Evolutionary conservation across 2,888 invertebrate genomes (phyloP).

Genomic region (Dicyrtoma fusca): DNA sequence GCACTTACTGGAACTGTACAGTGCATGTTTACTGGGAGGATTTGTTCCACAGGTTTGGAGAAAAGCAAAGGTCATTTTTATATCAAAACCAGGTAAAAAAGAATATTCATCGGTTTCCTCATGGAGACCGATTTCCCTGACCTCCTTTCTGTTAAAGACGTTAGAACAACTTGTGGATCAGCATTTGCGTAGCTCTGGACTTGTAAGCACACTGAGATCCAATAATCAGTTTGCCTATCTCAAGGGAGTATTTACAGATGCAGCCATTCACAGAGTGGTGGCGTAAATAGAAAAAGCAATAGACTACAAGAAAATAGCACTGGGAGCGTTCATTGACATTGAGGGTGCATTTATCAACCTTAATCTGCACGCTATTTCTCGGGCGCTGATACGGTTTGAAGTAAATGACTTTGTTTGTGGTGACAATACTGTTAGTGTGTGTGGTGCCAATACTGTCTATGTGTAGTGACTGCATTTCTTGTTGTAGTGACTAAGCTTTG

Average conservation of each 20-base stretch:
- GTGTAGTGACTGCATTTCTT: too few species aligned
- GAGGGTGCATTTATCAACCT: constrained; percentile 56
- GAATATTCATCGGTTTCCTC: constrained; percentile 28
- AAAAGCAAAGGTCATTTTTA: constrained; percentile 25
- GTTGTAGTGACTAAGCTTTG: too few species aligned
- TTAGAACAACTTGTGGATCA: constrained; percentile 39
- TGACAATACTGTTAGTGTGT: too few species aligned
- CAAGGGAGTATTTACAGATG: constrained; percentile 33
- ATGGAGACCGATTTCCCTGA: constrained; percentile 43
- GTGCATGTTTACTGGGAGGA: constrained; percentile 19
- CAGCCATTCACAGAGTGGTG: constrained; percentile 33
- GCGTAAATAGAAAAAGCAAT: constrained; percentile 15
- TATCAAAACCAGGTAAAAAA: constrained; percentile 41
- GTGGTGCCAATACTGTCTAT: too few species aligned
- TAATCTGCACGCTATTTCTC: constrained; percentile 19
- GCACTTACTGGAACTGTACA: neutral
- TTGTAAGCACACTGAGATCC: neutral
- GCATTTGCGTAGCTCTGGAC: neutral
- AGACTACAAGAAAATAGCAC: constrained; percentile 31
- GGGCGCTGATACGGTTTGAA: constrained; percentile 3
- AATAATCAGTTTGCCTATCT: constrained; percentile 41
- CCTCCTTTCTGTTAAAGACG: constrained; percentile 41
- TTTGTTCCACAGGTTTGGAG: constrained; percentile 13
- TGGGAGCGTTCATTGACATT: constrained; percentile 53
- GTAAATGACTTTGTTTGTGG: too few species aligned